Conservation (phyloP, 2,888 invertebrate genomes). For the Andrena flavipes region DNA sequence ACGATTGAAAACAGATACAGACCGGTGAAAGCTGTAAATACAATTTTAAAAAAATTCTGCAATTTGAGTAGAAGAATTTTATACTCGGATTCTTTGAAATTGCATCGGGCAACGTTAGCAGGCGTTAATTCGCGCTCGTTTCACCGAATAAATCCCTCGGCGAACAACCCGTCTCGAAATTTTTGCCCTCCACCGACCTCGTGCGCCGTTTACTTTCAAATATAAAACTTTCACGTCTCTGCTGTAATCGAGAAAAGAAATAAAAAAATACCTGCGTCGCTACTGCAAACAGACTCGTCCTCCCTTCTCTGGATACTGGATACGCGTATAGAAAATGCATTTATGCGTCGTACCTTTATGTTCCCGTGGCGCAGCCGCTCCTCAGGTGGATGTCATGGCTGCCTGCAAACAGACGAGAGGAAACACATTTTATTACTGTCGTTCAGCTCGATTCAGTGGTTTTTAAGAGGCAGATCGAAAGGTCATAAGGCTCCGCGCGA, state of each 20-base stretch:
- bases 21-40: too few relatives aligned
- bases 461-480: background rate
- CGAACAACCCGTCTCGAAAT: background rate
- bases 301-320: background rate
- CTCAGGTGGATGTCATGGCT: background rate
- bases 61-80: too few relatives aligned
- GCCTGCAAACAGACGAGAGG: constrained; percentile 25
- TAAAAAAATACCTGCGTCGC: background rate
- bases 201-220: background rate
- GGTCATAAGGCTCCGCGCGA: background rate
- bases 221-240: background rate
- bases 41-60: too few relatives aligned
- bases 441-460: background rate
- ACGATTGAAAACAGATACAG: too few relatives aligned
- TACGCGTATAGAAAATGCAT: background rate
- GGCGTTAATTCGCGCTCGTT: background rate
- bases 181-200: background rate
- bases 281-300: background rate
- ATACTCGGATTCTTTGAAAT: background rate
- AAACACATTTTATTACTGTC: background rate
- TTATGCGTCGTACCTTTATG: constrained; percentile 23
- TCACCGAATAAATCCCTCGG: background rate
- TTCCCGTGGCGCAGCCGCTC: background rate
- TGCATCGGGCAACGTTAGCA: background rate
- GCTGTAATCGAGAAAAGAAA: background rate